Evolutionary conservation across 2,797 vertebrate genomes (phyloP), one percentile per base, ranked within the genome.

Genomic region (Darevskia nairensis): DNA sequence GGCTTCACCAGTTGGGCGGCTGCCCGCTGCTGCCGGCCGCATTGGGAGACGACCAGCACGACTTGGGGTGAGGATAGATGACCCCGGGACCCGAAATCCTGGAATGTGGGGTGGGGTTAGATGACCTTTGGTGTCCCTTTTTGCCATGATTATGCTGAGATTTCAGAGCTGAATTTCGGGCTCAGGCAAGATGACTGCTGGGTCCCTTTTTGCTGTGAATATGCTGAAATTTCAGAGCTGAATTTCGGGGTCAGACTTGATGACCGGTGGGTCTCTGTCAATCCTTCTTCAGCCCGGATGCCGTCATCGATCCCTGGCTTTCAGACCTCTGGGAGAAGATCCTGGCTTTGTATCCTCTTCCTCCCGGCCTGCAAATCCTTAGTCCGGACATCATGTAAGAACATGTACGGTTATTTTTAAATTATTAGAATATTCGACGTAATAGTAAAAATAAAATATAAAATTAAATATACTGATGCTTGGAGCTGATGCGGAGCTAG

Each of bases 41-140:
- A 0, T 89, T 99, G 93, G 98, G 98, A 0, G 98, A 99, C 0
- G 98, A 99, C 93, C 99, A 99, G 91, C 98, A 99, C 0, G 98
- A 99, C 84, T 94, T 99, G 32, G 99, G 99, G 99, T 99, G 93
- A 98, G 97, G 35, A 35, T 35, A 35, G 35, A 35, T 35, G 35
- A 35, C 35, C 35, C 35, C 2, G 35, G 35, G 35, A 35, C 35
- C 35, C 35, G 35, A 35, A 35, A 35, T 35, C 35, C 35, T 35
- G 35, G 35, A 35, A 35, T 35, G 35, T 35, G 35, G 35, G 35
- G 2, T 35, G 35, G 35, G 35, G 35, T 35, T 35, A 68, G 79
- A 7, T 41, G 3, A 32, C 69, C 0, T 3, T 39, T 39, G 39
- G 10, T 11, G 3, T 66, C 3, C 80, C 23, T 41, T 41, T 41